phyloP scores from a whole-genome alignment of 2,888 invertebrate genomes.

The Phasia obesa region DNA sequence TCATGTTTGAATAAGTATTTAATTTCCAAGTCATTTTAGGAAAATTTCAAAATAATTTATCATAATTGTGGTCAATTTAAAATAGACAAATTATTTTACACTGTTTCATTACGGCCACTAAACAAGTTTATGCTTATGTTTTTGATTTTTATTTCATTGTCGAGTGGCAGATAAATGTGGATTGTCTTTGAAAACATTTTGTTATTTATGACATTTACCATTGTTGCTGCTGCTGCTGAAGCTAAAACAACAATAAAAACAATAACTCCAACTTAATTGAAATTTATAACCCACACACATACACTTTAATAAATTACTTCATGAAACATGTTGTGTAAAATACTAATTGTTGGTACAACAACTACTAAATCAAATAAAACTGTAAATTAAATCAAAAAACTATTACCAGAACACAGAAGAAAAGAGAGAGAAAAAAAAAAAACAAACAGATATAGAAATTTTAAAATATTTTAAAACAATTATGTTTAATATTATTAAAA shows the following conservation, averaged over 20 bases:
- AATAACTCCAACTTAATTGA: slow-evolving; percentile 62
- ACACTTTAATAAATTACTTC: not conserved
- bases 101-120: slow-evolving; percentile 45
- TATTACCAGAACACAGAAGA: not conserved
- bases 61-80: slow-evolving; percentile 57
- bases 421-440: not conserved
- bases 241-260: slow-evolving; percentile 37
- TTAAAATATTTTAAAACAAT: not conserved
- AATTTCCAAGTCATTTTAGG: slow-evolving; percentile 7
- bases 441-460: slow-evolving; percentile 10
- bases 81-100: slow-evolving; percentile 50
- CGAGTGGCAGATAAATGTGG: slow-evolving; percentile 45
- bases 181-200: slow-evolving; percentile 63
- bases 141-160: slow-evolving; percentile 30
- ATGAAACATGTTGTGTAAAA: too few relatives aligned
- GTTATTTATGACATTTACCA: slow-evolving; percentile 62
- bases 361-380: slow-evolving; percentile 1
- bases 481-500: slow-evolving; percentile 21
- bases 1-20: not conserved
- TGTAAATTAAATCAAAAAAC: slow-evolving; percentile 52
- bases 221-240: slow-evolving; percentile 8
- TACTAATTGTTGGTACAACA: slow-evolving; percentile 12
- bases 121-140: slow-evolving; percentile 58
- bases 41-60: slow-evolving; percentile 56
- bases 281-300: slow-evolving; percentile 49